Conservation (phyloP, 2,113 vertebrate species). For the Sprattus sprattus region DNA sequence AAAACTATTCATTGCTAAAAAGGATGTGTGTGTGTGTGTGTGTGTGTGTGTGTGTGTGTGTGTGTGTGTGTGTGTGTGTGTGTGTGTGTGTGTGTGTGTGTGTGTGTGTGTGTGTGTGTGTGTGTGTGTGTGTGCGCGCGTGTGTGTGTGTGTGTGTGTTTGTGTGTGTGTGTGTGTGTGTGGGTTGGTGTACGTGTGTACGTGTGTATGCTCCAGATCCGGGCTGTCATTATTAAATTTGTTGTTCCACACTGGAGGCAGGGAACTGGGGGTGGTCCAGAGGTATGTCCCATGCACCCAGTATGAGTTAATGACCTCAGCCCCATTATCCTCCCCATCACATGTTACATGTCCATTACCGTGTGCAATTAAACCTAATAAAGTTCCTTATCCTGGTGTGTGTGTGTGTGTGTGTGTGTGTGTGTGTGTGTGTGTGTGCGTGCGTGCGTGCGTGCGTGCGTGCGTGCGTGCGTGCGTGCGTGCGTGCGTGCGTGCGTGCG, state of each 20-base stretch:
- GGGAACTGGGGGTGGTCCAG: slow-evolving; percentile 41
- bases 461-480: too few species aligned
- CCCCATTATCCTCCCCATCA: slow-evolving; percentile 43
- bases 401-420: slow-evolving; percentile 21
- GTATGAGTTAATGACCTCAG: slow-evolving; percentile 45
- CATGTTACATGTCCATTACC: slow-evolving; percentile 46
- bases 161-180: background rate
- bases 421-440: background rate
- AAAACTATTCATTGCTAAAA: background rate
- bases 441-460: too few species aligned
- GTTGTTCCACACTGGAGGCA: slow-evolving; percentile 33
- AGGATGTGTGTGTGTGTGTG: background rate
- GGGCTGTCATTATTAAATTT: background rate
- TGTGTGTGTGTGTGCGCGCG: background rate
- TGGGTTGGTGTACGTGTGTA: background rate
- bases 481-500: too few species aligned
- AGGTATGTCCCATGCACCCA: slow-evolving; percentile 38
- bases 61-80: background rate
- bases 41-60: background rate
- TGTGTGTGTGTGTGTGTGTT: background rate
- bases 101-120: background rate
- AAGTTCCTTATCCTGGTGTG: slow-evolving; percentile 47
- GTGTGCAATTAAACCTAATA: slow-evolving; percentile 50
- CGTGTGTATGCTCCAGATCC: background rate
- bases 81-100: background rate